Evolutionary conservation across 1,140 invertebrate genomes (phyloP), one percentile per base, ranked within the genome.

Genomic region (Linepithema humile): DNA sequence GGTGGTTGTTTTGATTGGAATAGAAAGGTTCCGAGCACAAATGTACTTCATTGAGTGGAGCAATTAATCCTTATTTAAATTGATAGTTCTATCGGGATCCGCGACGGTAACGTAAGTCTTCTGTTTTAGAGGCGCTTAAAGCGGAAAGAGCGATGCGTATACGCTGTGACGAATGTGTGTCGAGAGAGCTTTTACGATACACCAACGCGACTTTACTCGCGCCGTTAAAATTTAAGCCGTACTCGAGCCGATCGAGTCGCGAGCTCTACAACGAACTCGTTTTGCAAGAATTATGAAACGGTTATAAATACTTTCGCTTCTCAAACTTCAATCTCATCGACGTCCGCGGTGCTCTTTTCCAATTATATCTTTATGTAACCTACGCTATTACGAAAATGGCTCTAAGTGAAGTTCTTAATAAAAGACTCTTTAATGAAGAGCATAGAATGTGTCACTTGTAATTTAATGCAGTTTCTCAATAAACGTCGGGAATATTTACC

Each of bases 1-100:
- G 62, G 45, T 80, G 20, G 40, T 38, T 15, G 48, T 69, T 78
- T 48, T 62, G 55, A 75, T 65, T 57, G 3, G 20, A 38, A 50
- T 67, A 26, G 62, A 60, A 40, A 48, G 32, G 38, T 86, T 62
- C 55, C 26, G 50, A 32, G 17, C 64, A 40, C 59, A 6, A 74
- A 83, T 69, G 62, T 12, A 7, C 23, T 53, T n/a, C 10, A 1
- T 74, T 53, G 60, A 82, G 35, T 53, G 77, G 53, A 40, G 48
- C 53, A 83, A 87, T 86, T 83, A 87, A 86, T 86, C 45, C 62
- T 69, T 83, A 69, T 86, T 83, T 83, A 70, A 55, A 40, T 43
- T 23, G 77, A 57, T 35, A 75, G 6, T 9, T 57, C 50, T 69
- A 86, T 86, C 72, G 62, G 69, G n/a, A 86, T 86, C 32, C 45